Conservation (phyloP, 1,140 invertebrate genomes). For the Hesperophylax magnus region DNA sequence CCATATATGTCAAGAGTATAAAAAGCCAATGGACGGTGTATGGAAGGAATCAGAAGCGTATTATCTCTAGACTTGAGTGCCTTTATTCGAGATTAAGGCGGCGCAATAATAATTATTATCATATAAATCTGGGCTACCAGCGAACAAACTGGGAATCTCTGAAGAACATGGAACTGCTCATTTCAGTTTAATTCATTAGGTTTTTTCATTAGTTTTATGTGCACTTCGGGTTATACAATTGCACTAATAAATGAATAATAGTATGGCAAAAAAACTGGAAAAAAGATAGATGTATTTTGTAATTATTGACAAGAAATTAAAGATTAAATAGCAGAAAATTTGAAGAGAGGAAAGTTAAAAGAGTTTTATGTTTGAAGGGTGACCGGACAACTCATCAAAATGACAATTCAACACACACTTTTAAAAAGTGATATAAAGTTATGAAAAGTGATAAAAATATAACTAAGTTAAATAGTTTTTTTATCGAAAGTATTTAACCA, state of each 20-base stretch:
- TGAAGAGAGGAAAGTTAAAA: too few relatives aligned
- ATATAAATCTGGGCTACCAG: slow-evolving; percentile 4
- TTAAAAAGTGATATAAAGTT: too few relatives aligned
- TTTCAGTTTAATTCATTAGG: not conserved
- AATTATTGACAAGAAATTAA: too few relatives aligned
- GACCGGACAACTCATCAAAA: too few relatives aligned
- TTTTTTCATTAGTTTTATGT: not conserved
- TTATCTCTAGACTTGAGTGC: not conserved
- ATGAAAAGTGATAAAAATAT: too few relatives aligned
- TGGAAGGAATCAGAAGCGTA: not conserved
- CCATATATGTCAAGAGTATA: slow-evolving; percentile 2
- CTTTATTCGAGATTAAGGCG: not conserved
- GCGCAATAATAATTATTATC: not conserved
- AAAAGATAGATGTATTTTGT: not conserved
- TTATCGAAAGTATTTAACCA: too few relatives aligned
- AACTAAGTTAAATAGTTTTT: too few relatives aligned
- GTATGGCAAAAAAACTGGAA: not conserved
- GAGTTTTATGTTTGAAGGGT: too few relatives aligned
- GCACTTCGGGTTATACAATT: not conserved
- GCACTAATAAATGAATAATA: not conserved
- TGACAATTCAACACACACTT: too few relatives aligned
- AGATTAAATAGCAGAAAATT: too few relatives aligned
- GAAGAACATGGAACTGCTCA: not conserved
- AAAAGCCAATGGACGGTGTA: slow-evolving; percentile 1
- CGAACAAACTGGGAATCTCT: not conserved